Conservation (phyloP, 2,113 vertebrate species). For the Holacanthus passer region DNA sequence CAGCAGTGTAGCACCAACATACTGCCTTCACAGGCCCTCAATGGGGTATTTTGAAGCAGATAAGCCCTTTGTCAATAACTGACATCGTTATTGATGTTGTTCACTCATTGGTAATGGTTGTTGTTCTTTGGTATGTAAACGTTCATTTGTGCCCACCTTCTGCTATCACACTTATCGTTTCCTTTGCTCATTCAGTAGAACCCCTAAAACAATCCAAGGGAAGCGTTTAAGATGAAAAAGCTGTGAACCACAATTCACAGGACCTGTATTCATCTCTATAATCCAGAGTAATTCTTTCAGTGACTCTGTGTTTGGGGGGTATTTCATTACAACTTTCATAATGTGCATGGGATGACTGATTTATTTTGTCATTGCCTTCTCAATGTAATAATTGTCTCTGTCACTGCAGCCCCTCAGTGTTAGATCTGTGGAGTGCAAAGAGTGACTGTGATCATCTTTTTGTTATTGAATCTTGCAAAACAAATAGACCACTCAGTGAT, state of each 20-base stretch:
- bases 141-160: slow-evolving; percentile 73
- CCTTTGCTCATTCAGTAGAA: slow-evolving; percentile 71
- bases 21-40: slow-evolving; percentile 62
- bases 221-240: slow-evolving; percentile 54
- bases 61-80: slow-evolving; percentile 70
- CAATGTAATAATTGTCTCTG: slow-evolving; percentile 53
- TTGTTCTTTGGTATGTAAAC: slow-evolving; percentile 78
- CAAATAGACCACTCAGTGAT: slow-evolving; percentile 48
- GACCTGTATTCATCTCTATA: slow-evolving; percentile 56
- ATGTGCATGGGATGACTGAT: slow-evolving; percentile 76
- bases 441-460: slow-evolving; percentile 49
- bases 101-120: slow-evolving; percentile 78
- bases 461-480: slow-evolving; percentile 38
- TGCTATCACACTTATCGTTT: slow-evolving; percentile 66
- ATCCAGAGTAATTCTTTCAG: slow-evolving; percentile 57
- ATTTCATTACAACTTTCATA: slow-evolving; percentile 62
- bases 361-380: slow-evolving; percentile 60
- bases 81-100: slow-evolving; percentile 69
- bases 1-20: slow-evolving; percentile 73
- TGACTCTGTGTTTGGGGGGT: slow-evolving; percentile 56
- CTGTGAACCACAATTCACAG: slow-evolving; percentile 60
- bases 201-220: slow-evolving; percentile 54
- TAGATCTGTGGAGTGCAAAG: slow-evolving; percentile 60
- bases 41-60: slow-evolving; percentile 52
- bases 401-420: slow-evolving; percentile 62